phyloP scores from a whole-genome alignment of 2,888 invertebrate species.

The Lamellibrachia satsuma region DNA sequence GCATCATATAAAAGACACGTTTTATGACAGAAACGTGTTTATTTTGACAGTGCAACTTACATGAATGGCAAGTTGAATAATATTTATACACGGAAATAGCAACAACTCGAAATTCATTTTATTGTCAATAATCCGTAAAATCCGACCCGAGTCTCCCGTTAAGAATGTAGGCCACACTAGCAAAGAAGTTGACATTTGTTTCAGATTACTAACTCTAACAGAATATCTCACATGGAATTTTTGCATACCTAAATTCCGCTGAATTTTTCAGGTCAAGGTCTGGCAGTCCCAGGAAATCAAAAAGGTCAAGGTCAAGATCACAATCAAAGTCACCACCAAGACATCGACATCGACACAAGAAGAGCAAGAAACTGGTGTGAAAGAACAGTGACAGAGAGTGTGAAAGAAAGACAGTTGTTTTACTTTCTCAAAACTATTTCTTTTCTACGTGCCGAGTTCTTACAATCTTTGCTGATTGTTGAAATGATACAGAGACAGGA shows the following conservation, averaged over 20 bases:
- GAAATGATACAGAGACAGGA: neutral
- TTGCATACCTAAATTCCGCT: neutral
- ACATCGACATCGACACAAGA: conserved; percentile 54
- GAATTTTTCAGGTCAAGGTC: conserved; percentile 45
- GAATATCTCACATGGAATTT: neutral
- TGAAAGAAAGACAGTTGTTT: neutral
- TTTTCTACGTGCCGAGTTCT: neutral
- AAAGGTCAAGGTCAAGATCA: conserved; percentile 47
- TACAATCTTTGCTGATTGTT: neutral
- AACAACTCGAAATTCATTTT: too few relatives aligned
- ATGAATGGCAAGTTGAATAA: too few relatives aligned
- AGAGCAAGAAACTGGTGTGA: conserved; percentile 40
- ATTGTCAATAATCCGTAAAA: too few relatives aligned
- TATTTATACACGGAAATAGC: too few relatives aligned
- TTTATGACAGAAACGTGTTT: too few relatives aligned
- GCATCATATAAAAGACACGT: too few relatives aligned
- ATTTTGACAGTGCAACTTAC: too few relatives aligned
- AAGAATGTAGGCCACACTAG: neutral
- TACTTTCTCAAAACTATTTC: neutral
- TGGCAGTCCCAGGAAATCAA: conserved; percentile 54
- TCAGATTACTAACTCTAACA: neutral
- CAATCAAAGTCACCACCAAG: conserved; percentile 50
- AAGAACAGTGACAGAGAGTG: neutral
- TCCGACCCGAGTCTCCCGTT: too few relatives aligned
- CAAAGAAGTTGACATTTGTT: neutral